Evolutionary conservation across 1,140 invertebrate genomes (phyloP).

Genomic region (Calephelis virginiensis): DNA sequence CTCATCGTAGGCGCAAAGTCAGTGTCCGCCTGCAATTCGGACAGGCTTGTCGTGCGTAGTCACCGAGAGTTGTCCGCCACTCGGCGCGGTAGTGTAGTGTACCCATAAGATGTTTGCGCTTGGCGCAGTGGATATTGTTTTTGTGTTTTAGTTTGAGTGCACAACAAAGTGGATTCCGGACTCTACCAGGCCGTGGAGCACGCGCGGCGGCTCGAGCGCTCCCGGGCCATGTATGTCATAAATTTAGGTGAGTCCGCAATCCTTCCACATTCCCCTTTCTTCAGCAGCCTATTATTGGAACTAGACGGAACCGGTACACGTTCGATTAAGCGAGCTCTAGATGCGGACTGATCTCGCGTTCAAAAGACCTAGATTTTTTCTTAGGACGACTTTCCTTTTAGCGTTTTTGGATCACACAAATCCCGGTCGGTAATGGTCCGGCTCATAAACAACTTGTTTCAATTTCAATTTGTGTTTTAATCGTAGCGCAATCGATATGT

Average conservation of each 20-base stretch:
- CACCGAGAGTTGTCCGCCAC: conserved; percentile 33
- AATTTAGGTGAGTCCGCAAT: conserved; percentile 75
- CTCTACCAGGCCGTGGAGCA: conserved; percentile 72
- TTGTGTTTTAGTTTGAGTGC: conserved; percentile 59
- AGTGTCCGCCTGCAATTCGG: conserved; percentile 58
- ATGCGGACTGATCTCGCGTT: conserved; percentile 30
- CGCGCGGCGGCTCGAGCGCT: conserved; percentile 70
- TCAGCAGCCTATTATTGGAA: conserved; percentile 55
- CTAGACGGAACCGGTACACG: conserved; percentile 60
- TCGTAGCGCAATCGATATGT: conserved; percentile 57
- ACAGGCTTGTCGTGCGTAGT: conserved; percentile 43
- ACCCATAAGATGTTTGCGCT: conserved; percentile 63
- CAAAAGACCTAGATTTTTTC: conserved; percentile 43
- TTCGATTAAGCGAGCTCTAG: conserved; percentile 37
- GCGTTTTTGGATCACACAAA: conserved; percentile 25
- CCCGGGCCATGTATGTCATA: conserved; percentile 76
- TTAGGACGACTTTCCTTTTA: conserved; percentile 46
- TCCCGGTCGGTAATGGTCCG: conserved; percentile 6
- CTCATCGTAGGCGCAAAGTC: conserved; percentile 36
- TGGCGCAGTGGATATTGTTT: conserved; percentile 58
- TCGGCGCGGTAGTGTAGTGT: conserved; percentile 54
- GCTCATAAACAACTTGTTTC: conserved; percentile 38
- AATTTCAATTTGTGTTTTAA: conserved; percentile 56
- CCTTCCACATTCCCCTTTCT: conserved; percentile 55
- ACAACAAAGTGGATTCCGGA: conserved; percentile 71